Evolutionary conservation across 1,140 invertebrate species (phyloP).

Genomic region (Papilio machaon): DNA sequence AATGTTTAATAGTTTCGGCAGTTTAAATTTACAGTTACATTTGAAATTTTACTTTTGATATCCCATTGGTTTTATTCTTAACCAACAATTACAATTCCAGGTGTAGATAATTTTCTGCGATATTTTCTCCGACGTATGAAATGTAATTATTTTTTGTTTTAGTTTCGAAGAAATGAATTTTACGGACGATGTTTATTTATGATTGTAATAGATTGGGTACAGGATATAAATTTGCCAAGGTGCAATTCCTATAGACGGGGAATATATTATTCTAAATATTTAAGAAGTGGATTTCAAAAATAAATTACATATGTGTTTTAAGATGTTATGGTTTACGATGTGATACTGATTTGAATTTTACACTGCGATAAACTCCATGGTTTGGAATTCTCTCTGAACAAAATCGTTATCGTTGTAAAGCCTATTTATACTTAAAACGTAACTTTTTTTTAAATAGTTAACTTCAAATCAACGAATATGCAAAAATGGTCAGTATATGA

Average conservation of each 20-base stretch:
- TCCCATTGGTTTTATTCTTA: neutral
- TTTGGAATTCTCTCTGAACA: neutral
- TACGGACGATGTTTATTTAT: constrained; percentile 27
- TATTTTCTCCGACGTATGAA: neutral
- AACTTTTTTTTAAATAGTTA: too few species aligned
- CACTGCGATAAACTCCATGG: neutral
- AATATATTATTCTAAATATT: constrained; percentile 21
- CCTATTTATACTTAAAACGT: too few species aligned
- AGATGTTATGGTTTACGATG: neutral
- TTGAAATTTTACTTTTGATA: too few species aligned
- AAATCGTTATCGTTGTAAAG: too few species aligned
- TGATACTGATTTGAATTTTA: constrained; percentile 6
- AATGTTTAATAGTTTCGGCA: too few species aligned
- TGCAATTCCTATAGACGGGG: constrained; percentile 6
- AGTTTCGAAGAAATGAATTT: neutral
- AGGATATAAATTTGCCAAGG: constrained; percentile 11
- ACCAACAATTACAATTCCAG: neutral
- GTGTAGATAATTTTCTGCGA: neutral
- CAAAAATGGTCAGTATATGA: too few species aligned
- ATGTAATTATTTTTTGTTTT: constrained; percentile 2
- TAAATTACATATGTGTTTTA: neutral
- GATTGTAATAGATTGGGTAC: constrained; percentile 9
- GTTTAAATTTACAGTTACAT: too few species aligned
- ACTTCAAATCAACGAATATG: too few species aligned
- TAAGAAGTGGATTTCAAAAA: constrained; percentile 10